Evolutionary conservation across 2,113 vertebrate genomes (phyloP).

Genomic region (Poeciliopsis retropinna): DNA sequence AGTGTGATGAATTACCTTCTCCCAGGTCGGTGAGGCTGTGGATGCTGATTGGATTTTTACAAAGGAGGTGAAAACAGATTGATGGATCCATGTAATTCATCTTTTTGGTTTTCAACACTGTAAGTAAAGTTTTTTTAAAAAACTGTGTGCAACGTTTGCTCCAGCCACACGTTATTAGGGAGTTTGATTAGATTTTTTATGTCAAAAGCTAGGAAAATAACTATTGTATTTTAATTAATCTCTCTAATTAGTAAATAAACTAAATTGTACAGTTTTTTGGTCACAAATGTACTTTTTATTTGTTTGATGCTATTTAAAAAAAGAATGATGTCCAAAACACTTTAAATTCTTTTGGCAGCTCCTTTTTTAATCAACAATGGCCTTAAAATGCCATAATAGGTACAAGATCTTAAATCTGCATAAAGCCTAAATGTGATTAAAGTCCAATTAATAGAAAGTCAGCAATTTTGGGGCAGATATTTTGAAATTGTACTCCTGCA

Average conservation of each 20-base stretch:
- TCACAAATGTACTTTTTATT: too few relatives aligned
- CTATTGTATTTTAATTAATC: background rate
- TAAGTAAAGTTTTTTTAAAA: background rate
- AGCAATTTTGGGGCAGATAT: too few relatives aligned
- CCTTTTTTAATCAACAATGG: too few relatives aligned
- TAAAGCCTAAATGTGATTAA: too few relatives aligned
- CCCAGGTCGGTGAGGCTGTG: constrained; percentile 11
- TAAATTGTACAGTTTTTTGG: too few relatives aligned
- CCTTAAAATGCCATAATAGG: too few relatives aligned
- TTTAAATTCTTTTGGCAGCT: too few relatives aligned
- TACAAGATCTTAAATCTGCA: too few relatives aligned
- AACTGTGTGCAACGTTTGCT: background rate
- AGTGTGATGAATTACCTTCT: constrained; percentile 34
- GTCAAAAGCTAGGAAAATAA: background rate
- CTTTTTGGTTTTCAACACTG: background rate
- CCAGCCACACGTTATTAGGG: background rate
- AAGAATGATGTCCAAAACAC: too few relatives aligned
- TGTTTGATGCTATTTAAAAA: too few relatives aligned
- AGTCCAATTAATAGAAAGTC: too few relatives aligned
- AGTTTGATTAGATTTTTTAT: background rate
- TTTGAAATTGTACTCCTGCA: too few relatives aligned
- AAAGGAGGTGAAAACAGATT: constrained; percentile 13
- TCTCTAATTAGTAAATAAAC: background rate
- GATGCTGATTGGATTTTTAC: constrained; percentile 41
- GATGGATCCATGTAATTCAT: background rate